Conservation (phyloP, 2,113 vertebrate species). For the Oceanodroma tethys region DNA sequence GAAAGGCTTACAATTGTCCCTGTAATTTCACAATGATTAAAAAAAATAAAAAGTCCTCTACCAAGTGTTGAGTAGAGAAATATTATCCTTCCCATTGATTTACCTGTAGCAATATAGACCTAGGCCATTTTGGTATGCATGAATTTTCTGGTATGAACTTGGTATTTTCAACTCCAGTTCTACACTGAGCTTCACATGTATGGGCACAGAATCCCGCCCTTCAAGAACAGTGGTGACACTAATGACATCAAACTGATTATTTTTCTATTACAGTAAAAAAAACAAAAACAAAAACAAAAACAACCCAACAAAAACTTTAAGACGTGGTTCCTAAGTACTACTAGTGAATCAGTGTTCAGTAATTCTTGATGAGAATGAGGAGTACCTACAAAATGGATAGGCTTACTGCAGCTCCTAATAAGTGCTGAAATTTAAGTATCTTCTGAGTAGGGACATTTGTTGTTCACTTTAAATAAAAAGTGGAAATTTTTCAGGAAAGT, state of each 20-base stretch:
- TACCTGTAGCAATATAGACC: not conserved
- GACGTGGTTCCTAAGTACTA: not conserved
- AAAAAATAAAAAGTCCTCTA: not conserved
- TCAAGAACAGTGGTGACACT: not conserved
- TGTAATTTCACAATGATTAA: not conserved
- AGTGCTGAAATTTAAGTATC: not conserved
- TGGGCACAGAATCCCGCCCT: not conserved
- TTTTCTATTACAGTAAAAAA: not conserved
- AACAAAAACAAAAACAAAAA: not conserved
- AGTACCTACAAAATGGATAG: not conserved
- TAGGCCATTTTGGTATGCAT: not conserved
- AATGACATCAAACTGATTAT: not conserved
- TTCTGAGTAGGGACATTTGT: not conserved
- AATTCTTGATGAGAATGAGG: not conserved
- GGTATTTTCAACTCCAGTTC: not conserved
- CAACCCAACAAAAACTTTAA: not conserved
- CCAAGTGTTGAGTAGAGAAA: not conserved
- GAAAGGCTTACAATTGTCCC: not conserved
- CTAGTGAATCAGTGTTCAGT: not conserved
- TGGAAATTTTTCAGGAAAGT: not conserved
- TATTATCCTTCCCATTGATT: no score
- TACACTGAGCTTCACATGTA: not conserved
- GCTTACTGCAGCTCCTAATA: not conserved
- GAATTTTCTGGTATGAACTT: not conserved
- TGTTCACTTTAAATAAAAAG: not conserved